Evolutionary conservation across 2,113 vertebrate species (phyloP).

Genomic region (Ageneiosus marmoratus): DNA sequence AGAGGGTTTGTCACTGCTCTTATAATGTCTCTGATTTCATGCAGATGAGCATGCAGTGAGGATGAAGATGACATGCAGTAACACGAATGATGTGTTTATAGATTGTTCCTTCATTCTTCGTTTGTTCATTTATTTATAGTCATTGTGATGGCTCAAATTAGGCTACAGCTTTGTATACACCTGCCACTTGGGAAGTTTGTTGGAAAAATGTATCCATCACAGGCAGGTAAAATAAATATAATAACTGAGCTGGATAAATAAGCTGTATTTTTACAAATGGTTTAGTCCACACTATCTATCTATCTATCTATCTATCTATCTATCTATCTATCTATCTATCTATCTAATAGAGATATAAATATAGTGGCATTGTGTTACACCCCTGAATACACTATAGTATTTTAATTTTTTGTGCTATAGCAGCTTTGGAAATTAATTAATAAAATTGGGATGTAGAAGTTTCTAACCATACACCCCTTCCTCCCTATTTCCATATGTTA

Average conservation of each 20-base stretch:
- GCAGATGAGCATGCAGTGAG: neutral
- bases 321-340: too few relatives aligned
- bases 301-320: too few relatives aligned
- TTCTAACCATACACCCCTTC: neutral
- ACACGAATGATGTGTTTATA: neutral
- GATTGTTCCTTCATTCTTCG: neutral
- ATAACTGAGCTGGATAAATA: neutral
- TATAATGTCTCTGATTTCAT: too few relatives aligned
- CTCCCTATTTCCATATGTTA: neutral
- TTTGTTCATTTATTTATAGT: neutral
- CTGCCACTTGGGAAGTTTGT: neutral
- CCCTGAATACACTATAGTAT: neutral
- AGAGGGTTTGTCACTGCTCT: too few relatives aligned
- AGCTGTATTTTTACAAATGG: neutral
- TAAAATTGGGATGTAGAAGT: neutral
- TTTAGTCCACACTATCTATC: neutral
- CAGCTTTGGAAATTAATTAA: neutral
- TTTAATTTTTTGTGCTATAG: neutral
- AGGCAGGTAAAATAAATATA: neutral
- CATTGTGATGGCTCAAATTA: neutral
- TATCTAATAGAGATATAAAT: too few relatives aligned
- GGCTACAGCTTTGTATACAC: neutral
- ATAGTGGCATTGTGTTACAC: neutral
- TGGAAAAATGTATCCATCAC: too few relatives aligned
- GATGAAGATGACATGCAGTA: neutral